These are phyloP conservation scores for Drosophila koepferae DNA, from an alignment of 2,888 invertebrate species.

Conservation along the genomic window DNA sequence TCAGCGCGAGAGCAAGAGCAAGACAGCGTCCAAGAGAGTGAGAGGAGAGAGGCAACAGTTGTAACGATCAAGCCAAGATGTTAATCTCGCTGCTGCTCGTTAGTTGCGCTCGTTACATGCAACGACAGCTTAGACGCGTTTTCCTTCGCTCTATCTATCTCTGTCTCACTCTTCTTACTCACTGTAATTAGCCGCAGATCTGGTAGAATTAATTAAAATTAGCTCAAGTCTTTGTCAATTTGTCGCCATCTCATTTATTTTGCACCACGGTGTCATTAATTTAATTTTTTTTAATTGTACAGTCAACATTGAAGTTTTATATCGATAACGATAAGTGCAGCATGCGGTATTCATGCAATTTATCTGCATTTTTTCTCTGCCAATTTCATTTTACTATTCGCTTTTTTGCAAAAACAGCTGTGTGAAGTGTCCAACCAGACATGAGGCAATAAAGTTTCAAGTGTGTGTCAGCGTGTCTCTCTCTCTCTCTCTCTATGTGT, in stretches of 20 bases:
- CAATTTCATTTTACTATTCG: constrained; percentile 28
- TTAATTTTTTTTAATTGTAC: neutral
- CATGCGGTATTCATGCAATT: constrained; percentile 16
- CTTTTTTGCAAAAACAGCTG: constrained; percentile 49
- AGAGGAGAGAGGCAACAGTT: constrained; percentile 7
- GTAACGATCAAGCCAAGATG: constrained; percentile 59
- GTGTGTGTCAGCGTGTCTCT: constrained; percentile 27
- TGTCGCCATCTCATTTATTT: constrained; percentile 46
- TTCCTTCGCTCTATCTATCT: neutral
- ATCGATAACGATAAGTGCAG: constrained; percentile 57
- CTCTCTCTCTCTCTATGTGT: constrained; percentile 9
- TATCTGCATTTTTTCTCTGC: constrained; percentile 2
- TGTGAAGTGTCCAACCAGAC: constrained; percentile 65
- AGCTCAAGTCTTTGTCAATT: constrained; percentile 46
- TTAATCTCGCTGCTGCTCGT: constrained; percentile 55
- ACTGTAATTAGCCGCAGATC: constrained; percentile 28
- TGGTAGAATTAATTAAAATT: constrained; percentile 46
- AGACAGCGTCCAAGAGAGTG: constrained; percentile 1
- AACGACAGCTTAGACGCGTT: constrained; percentile 2
- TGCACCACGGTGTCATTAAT: constrained; percentile 28
- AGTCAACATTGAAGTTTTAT: constrained; percentile 1
- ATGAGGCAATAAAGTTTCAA: constrained; percentile 56
- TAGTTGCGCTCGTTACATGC: constrained; percentile 48
- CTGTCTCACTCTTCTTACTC: no score
- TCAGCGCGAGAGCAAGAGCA: neutral